Evolutionary conservation across 92 coral and sea anemone species (phyloP).

Genomic region (Porites evermanni): DNA sequence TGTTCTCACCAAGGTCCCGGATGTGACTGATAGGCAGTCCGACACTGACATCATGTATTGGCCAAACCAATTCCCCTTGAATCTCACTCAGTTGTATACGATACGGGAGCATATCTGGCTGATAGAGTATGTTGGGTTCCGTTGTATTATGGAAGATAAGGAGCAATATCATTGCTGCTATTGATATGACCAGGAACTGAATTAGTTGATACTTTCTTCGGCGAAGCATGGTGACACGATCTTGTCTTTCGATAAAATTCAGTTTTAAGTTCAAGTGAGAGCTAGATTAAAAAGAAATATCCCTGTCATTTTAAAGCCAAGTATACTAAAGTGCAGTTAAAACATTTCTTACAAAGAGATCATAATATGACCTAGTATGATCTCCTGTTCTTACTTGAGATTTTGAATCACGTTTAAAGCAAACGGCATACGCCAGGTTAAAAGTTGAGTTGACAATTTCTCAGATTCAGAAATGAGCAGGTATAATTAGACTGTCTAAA

Average conservation of each 20-base stretch:
- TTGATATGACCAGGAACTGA: neutral
- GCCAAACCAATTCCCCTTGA: conserved; percentile 33
- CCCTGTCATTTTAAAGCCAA: neutral
- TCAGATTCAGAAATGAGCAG: no score
- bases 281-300: neutral
- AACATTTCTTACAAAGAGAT: no score
- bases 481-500: no score
- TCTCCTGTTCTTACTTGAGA: no score
- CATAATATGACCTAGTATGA: no score
- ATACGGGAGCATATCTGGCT: conserved; percentile 9
- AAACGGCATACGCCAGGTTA: no score
- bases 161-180: conserved; percentile 8
- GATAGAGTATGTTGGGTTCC: neutral
- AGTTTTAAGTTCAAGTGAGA: neutral
- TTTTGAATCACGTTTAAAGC: no score
- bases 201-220: neutral
- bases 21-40: conserved; percentile 35
- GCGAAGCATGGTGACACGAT: neutral
- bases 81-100: conserved; percentile 17
- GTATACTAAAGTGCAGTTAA: neutral
- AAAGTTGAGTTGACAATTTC: no score
- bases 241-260: neutral
- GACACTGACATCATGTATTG: neutral
- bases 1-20: conserved; percentile 25
- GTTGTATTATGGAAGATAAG: neutral